Conservation (phyloP, 1,140 invertebrate species). For the Tetramorium parvispinum region DNA sequence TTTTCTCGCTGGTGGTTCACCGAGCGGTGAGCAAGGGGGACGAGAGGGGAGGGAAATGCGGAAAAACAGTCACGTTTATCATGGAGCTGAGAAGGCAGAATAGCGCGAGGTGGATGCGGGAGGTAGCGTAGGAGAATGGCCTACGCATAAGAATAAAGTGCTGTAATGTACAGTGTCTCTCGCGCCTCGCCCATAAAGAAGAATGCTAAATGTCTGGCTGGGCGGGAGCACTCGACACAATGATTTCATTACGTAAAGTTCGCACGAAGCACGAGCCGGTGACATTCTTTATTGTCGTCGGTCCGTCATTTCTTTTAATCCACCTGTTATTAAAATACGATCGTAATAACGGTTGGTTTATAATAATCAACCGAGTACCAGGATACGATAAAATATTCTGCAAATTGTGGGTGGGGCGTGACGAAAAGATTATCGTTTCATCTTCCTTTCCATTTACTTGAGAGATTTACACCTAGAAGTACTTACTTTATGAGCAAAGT, state of each 20-base stretch:
- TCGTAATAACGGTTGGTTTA: background rate
- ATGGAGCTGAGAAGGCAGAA: slow-evolving; percentile 49
- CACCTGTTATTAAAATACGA: background rate
- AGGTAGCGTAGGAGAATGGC: slow-evolving; percentile 49
- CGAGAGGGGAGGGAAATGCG: slow-evolving; percentile 31
- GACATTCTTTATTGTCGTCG: background rate
- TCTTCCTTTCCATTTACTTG: background rate
- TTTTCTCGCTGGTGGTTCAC: slow-evolving; percentile 17
- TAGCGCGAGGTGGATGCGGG: background rate
- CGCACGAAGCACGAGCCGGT: background rate
- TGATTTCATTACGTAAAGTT: slow-evolving; percentile 17
- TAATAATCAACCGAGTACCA: background rate
- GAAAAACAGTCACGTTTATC: slow-evolving; percentile 74
- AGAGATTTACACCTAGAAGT: background rate
- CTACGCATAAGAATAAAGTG: slow-evolving; percentile 60
- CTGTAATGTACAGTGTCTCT: slow-evolving; percentile 59
- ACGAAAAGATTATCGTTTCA: background rate
- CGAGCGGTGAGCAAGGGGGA: background rate
- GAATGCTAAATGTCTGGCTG: slow-evolving; percentile 16
- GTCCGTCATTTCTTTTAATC: background rate
- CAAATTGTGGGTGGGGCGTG: background rate
- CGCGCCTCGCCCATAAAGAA: slow-evolving; percentile 14
- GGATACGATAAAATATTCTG: background rate
- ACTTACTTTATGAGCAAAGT: background rate
- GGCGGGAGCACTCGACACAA: slow-evolving; percentile 1